Evolutionary conservation across 1,140 invertebrate species (phyloP).

Genomic region (Goniozus legneri): DNA sequence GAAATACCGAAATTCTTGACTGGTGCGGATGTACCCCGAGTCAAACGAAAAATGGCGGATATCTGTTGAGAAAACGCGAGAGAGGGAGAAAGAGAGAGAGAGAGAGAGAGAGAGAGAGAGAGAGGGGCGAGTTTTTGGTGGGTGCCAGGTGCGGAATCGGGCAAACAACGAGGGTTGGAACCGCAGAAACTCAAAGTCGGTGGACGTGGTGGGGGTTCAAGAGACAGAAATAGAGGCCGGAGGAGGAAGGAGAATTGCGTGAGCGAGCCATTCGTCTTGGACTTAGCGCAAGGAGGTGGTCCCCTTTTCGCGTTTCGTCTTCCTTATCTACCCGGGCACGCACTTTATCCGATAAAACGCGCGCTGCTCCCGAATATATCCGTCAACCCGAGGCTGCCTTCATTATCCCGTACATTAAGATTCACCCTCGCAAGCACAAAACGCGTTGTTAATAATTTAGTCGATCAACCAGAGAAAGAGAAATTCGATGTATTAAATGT

Average conservation of each 20-base stretch:
- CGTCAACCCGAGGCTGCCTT: no score
- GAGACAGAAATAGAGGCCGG: not conserved
- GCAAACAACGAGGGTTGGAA: slow-evolving; percentile 22
- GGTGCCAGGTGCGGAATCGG: slow-evolving; percentile 19
- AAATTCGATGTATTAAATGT: no score
- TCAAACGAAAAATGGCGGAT: no score
- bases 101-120: not conserved
- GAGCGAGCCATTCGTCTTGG: slow-evolving; percentile 29
- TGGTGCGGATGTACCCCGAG: no score
- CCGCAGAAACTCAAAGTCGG: slow-evolving; percentile 13
- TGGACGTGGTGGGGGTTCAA: not conserved
- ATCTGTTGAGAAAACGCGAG: not conserved
- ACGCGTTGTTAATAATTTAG: no score
- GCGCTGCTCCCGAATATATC: no score
- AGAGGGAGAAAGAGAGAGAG: not conserved
- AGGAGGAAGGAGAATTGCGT: slow-evolving; percentile 22
- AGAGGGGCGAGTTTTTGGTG: slow-evolving; percentile 13
- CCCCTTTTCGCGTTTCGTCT: slow-evolving; percentile 20
- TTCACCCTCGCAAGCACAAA: no score
- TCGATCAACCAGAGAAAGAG: no score
- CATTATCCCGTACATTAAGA: no score
- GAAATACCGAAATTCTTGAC: no score
- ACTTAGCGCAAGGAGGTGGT: no score
- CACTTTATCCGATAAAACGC: slow-evolving; percentile 27
- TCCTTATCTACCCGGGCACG: slow-evolving; percentile 27